phyloP scores from a whole-genome alignment of 2,113 vertebrate species.

The Helogale parvula region DNA sequence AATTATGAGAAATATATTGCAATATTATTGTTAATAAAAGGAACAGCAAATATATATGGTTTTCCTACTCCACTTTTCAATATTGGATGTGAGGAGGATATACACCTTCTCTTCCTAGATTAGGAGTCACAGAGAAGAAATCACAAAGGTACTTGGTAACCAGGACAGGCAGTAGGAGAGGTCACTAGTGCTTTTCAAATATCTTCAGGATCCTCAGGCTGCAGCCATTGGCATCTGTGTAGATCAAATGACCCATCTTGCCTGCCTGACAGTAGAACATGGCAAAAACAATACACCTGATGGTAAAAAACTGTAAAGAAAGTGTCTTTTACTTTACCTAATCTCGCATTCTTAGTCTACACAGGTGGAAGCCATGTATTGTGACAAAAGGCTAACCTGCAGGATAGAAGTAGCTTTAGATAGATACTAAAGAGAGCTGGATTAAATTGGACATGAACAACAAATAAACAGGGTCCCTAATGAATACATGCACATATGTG shows the following conservation, averaged over 20 bases:
- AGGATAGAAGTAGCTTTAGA: not conserved
- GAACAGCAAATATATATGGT: not conserved
- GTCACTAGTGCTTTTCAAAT: not conserved
- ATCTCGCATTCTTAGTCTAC: not conserved
- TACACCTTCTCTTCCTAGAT: not conserved
- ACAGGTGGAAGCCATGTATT: not conserved
- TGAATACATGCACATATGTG: not conserved
- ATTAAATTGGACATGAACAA: not conserved
- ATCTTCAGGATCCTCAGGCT: not conserved
- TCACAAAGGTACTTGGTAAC: not conserved
- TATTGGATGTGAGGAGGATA: not conserved
- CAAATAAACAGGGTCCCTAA: not conserved
- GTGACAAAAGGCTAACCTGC: not conserved
- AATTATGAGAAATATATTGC: not conserved
- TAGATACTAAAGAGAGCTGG: too few relatives aligned
- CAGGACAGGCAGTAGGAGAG: not conserved
- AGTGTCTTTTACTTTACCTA: not conserved
- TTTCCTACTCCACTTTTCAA: not conserved
- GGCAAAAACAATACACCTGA: not conserved
- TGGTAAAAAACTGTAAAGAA: not conserved
- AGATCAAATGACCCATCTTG: not conserved
- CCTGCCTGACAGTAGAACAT: not conserved
- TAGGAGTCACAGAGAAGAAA: not conserved
- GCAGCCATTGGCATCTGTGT: not conserved
- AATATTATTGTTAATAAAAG: not conserved